A percentile compares a stretch with the other conserved stretches of the same genome.
These are phyloP conservation scores for Eurystomus gularis DNA, from an alignment of 2,113 vertebrate genomes.

Conservation along the genomic window DNA sequence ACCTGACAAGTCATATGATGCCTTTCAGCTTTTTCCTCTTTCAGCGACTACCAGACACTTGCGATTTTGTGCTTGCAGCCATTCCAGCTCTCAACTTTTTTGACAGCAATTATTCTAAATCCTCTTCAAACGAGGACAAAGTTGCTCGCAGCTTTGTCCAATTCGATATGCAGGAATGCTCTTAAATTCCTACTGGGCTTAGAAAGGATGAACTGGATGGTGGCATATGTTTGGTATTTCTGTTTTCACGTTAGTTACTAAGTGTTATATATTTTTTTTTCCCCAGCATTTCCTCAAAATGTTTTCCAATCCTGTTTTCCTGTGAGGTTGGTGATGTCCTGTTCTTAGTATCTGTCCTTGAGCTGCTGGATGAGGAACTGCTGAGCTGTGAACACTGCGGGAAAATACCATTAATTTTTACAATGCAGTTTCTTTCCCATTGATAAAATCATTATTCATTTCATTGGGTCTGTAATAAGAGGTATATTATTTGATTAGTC, in stretches of 20 bases:
- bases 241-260: neutral
- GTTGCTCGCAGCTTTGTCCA: neutral
- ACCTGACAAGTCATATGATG: neutral
- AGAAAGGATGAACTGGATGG: neutral
- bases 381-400: neutral
- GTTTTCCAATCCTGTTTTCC: neutral
- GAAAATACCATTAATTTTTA: neutral
- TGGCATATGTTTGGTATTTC: neutral
- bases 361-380: neutral
- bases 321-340: neutral
- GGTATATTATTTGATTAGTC: neutral
- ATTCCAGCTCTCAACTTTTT: neutral
- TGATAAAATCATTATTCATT: neutral
- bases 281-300: neutral
- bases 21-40: neutral
- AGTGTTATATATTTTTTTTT: neutral
- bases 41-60: neutral
- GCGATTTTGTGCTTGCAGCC: neutral
- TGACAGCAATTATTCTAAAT: conserved; percentile 2
- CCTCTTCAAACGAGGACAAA: neutral
- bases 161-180: neutral
- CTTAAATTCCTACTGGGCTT: neutral
- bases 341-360: neutral
- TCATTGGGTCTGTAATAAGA: neutral
- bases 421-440: neutral